These are phyloP conservation scores for Myxocyprinus asiaticus DNA, from an alignment of 2,113 vertebrate genomes.

Conservation along the genomic window DNA sequence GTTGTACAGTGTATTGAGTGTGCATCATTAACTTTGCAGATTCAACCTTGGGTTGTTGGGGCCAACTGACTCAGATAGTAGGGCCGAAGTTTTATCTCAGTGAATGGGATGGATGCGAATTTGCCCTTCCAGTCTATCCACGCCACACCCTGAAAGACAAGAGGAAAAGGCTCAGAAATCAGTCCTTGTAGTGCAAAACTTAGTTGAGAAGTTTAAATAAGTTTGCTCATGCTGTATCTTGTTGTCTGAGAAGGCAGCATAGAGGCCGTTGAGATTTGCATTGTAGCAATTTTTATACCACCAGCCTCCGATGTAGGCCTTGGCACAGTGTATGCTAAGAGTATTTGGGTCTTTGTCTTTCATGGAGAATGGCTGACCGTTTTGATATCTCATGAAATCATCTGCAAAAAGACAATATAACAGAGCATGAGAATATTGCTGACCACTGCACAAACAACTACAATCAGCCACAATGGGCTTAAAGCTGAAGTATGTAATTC, in stretches of 20 bases:
- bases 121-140: conserved; percentile 96
- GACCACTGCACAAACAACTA: too few relatives aligned
- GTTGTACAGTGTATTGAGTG: conserved; percentile 6
- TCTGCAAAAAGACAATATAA: conserved; percentile 66
- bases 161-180: conserved; percentile 25
- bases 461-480: too few relatives aligned
- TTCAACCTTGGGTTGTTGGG: conserved; percentile 70
- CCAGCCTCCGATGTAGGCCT: conserved; percentile 89
- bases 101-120: conserved; percentile 87
- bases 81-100: conserved; percentile 92
- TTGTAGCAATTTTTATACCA: conserved; percentile 96
- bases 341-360: conserved; percentile 80
- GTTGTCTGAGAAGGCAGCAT: conserved; percentile 79
- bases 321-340: conserved; percentile 81
- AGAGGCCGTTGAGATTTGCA: conserved; percentile 90
- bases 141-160: conserved; percentile 84
- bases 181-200: too few relatives aligned
- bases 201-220: too few relatives aligned
- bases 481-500: too few relatives aligned
- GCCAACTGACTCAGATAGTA: conserved; percentile 65
- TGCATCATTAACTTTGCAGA: conserved; percentile 3
- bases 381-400: conserved; percentile 89
- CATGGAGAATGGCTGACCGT: conserved; percentile 86
- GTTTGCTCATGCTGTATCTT: too few relatives aligned
- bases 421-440: too few relatives aligned